Conservation (phyloP, 2,888 invertebrate genomes). For the Caenorhabditis imperialis region DNA sequence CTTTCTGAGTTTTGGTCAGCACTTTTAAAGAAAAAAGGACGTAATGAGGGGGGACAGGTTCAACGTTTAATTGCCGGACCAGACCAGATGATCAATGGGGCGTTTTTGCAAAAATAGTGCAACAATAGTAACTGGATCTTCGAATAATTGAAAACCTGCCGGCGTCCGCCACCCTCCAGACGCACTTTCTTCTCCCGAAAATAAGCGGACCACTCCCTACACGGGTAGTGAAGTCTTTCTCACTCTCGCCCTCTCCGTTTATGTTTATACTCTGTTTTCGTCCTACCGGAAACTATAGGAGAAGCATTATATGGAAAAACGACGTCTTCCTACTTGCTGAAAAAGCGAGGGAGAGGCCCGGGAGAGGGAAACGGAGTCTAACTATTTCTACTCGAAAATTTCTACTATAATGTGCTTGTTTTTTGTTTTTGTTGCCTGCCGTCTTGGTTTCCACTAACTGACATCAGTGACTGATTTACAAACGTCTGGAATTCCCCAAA, state of each 20-base stretch:
- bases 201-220: constrained; percentile 21
- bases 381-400: constrained; percentile 46
- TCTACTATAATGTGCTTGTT: constrained; percentile 50
- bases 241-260: constrained; percentile 8
- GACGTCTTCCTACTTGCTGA: neutral
- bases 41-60: neutral
- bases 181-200: constrained; percentile 34
- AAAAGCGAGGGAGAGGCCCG: neutral
- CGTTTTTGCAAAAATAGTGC: no score
- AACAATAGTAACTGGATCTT: neutral
- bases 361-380: constrained; percentile 17
- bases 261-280: constrained; percentile 31
- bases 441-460: constrained; percentile 24
- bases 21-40: constrained; percentile 16
- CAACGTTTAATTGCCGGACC: constrained; percentile 22
- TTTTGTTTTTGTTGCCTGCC: constrained; percentile 34
- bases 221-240: constrained; percentile 14
- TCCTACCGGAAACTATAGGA: constrained; percentile 33
- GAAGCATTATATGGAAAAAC: constrained; percentile 11
- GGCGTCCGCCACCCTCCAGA: constrained; percentile 11
- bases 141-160: constrained; percentile 20
- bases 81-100: constrained; percentile 22
- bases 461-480: constrained; percentile 52
- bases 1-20: constrained; percentile 16
- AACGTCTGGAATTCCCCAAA: constrained; percentile 25